These are phyloP conservation scores for Brachionus manjavacas DNA, from an alignment of 1,140 invertebrate species.

Conservation along the genomic window DNA sequence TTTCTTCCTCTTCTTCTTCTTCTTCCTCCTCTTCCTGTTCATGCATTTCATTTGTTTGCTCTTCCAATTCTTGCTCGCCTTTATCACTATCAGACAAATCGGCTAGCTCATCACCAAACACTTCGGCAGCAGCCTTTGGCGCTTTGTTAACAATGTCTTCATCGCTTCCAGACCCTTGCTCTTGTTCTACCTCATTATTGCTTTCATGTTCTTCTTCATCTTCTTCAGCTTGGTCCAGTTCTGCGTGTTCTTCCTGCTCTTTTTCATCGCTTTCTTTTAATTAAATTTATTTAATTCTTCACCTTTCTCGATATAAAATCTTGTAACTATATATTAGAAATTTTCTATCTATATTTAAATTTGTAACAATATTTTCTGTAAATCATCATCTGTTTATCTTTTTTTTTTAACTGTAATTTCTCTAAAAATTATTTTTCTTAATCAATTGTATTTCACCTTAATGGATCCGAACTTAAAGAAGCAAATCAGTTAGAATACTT, in stretches of 20 bases:
- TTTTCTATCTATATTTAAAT: too few species aligned
- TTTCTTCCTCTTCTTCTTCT: conserved; percentile 28
- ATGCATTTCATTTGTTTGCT: neutral
- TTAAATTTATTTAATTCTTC: too few species aligned
- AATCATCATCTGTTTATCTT: too few species aligned
- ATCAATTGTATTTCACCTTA: too few species aligned
- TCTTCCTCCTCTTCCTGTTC: neutral
- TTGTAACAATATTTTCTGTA: too few species aligned
- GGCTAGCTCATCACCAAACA: conserved; percentile 34
- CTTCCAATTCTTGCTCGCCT: neutral
- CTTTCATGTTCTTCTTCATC: neutral
- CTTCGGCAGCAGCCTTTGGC: conserved; percentile 12
- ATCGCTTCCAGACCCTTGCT: neutral
- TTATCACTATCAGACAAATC: conserved; percentile 39
- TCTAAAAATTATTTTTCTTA: too few species aligned
- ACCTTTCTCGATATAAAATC: too few species aligned
- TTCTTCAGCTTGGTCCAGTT: neutral
- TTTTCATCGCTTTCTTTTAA: neutral
- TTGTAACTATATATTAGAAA: too few species aligned
- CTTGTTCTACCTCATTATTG: conserved; percentile 1
- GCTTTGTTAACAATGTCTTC: conserved; percentile 11
- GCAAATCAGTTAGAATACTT: too few species aligned
- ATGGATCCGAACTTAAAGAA: too few species aligned
- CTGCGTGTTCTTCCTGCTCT: neutral
- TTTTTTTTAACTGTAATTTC: too few species aligned